Evolutionary conservation across 2,888 invertebrate genomes (phyloP).

Genomic region (Icerya purchasi): DNA sequence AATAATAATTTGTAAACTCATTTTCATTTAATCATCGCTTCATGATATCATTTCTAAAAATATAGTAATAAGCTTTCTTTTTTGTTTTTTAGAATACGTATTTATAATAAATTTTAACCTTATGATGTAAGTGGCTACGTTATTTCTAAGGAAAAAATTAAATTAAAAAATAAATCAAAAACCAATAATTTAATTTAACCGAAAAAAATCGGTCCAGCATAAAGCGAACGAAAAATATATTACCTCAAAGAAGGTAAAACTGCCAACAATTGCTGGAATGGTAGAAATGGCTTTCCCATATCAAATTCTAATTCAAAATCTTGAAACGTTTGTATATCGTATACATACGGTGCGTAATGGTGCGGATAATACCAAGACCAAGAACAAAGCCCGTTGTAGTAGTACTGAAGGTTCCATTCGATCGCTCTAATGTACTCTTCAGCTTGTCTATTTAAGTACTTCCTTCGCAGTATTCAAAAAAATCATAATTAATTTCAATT

Average conservation of each 20-base stretch:
- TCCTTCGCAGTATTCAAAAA: background rate
- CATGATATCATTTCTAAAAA: too few relatives aligned
- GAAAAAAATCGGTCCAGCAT: too few relatives aligned
- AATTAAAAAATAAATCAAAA: too few relatives aligned
- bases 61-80: too few relatives aligned
- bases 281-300: slow-evolving; percentile 66
- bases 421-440: slow-evolving; percentile 77
- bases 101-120: too few relatives aligned
- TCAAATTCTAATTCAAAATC: slow-evolving; percentile 60
- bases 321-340: slow-evolving; percentile 68
- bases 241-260: slow-evolving; percentile 62
- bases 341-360: slow-evolving; percentile 91
- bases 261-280: slow-evolving; percentile 70
- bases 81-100: too few relatives aligned
- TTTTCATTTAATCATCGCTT: too few relatives aligned
- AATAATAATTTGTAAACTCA: too few relatives aligned
- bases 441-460: slow-evolving; percentile 51
- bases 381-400: slow-evolving; percentile 85
- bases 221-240: background rate
- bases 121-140: too few relatives aligned
- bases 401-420: slow-evolving; percentile 92
- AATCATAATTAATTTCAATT: too few relatives aligned
- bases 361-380: slow-evolving; percentile 98
- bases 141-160: too few relatives aligned
- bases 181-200: too few relatives aligned